phyloP scores from a whole-genome alignment of 2,888 invertebrate genomes.

The Hydroisotoma schaefferi region DNA sequence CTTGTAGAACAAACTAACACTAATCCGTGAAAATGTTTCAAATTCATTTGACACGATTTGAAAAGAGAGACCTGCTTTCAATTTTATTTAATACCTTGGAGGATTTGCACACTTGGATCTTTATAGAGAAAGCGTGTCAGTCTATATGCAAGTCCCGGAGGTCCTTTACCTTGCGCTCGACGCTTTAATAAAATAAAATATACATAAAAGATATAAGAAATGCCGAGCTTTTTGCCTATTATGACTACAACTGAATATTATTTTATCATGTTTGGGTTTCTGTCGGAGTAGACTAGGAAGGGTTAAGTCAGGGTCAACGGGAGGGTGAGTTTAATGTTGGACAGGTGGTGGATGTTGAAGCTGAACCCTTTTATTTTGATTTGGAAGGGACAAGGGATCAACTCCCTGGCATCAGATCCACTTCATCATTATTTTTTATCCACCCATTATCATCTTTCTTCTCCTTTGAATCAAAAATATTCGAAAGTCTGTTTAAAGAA shows the following conservation, averaged over 20 bases:
- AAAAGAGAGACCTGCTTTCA: not conserved
- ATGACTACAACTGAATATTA: not conserved
- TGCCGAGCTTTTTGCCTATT: too few species aligned
- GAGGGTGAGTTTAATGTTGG: not conserved
- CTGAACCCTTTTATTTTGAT: slow-evolving; percentile 1
- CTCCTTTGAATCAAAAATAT: too few species aligned
- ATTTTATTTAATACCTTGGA: slow-evolving; percentile 2
- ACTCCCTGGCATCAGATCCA: not conserved
- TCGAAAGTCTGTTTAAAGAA: too few species aligned
- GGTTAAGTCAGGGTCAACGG: not conserved
- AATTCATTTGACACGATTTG: slow-evolving; percentile 13
- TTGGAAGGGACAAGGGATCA: not conserved
- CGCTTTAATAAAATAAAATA: too few species aligned
- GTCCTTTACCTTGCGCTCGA: slow-evolving; percentile 2
- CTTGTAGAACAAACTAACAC: not conserved
- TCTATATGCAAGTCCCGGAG: not conserved
- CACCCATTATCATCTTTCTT: not conserved
- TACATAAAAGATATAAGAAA: too few species aligned
- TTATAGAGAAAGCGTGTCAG: not conserved
- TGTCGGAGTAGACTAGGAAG: not conserved
- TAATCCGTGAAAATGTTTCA: slow-evolving; percentile 39
- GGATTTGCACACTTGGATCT: slow-evolving; percentile 9
- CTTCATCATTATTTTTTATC: not conserved
- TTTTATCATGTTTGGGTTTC: not conserved
- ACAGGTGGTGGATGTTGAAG: not conserved